Conservation (phyloP, 2,113 vertebrate genomes). For the Mesembrinibis cayennensis region DNA sequence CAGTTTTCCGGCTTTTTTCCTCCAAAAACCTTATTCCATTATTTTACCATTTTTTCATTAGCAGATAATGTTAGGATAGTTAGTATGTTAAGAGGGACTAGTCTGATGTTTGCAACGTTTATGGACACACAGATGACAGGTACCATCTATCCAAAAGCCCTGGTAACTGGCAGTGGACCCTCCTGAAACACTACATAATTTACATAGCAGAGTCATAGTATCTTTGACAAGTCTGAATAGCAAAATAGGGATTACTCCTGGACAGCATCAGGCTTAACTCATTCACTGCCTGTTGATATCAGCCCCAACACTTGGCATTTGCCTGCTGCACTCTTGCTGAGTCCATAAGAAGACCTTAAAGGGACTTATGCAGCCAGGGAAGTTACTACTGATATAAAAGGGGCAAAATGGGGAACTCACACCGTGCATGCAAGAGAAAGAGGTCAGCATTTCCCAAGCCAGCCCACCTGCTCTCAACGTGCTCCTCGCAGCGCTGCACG, state of each 20-base stretch:
- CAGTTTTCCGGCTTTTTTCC: not conserved
- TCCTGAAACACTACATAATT: not conserved
- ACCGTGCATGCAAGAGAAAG: accelerated
- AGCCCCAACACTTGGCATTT: not conserved
- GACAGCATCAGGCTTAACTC: not conserved
- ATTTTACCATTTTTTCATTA: not conserved
- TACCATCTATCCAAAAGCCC: not conserved
- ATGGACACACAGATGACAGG: not conserved
- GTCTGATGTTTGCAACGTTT: not conserved
- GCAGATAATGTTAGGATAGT: not conserved
- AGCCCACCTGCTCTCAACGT: not conserved
- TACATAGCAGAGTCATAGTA: not conserved
- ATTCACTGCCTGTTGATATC: not conserved
- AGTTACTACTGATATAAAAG: not conserved
- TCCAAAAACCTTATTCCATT: not conserved
- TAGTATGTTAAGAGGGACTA: not conserved
- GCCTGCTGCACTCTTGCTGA: not conserved
- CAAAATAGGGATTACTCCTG: not conserved
- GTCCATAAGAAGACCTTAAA: not conserved
- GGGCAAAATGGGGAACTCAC: not conserved
- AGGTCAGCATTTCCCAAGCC: not conserved
- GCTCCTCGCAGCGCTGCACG: accelerated
- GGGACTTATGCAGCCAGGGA: not conserved
- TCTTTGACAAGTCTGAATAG: not conserved
- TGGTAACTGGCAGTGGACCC: not conserved